These are phyloP conservation scores for Cichladusa arquata DNA, from an alignment of 2,113 vertebrate species.

Conservation along the genomic window DNA sequence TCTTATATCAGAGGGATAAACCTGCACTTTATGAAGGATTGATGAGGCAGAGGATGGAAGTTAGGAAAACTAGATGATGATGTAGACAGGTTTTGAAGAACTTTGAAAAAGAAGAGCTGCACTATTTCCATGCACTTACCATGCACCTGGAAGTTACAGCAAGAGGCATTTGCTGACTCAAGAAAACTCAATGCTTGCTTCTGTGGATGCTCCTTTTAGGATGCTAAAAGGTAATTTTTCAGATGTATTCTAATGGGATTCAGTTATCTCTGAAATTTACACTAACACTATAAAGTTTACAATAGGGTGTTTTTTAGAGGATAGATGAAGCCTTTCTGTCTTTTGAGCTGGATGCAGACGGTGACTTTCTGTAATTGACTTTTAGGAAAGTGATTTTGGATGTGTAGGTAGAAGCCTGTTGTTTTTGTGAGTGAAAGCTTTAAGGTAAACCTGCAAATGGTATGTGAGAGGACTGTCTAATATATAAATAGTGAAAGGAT, in stretches of 20 bases:
- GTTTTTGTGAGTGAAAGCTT: neutral
- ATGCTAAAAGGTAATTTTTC: neutral
- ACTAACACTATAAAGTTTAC: neutral
- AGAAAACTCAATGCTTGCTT: neutral
- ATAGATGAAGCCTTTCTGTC: neutral
- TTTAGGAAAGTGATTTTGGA: neutral
- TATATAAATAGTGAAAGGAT: neutral
- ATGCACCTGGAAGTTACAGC: neutral
- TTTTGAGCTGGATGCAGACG: neutral
- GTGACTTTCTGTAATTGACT: neutral
- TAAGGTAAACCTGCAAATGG: neutral
- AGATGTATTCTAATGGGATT: neutral
- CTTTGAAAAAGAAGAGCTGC: neutral
- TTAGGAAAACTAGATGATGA: neutral
- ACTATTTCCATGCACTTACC: neutral
- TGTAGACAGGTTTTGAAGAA: neutral
- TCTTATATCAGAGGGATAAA: neutral
- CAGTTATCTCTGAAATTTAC: neutral
- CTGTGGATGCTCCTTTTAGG: neutral
- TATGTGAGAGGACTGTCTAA: neutral
- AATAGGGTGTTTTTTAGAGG: neutral
- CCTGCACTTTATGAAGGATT: neutral
- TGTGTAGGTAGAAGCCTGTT: neutral
- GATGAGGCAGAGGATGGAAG: neutral
- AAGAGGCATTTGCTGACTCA: neutral